These are phyloP conservation scores for Pseudachorutes palmiensis DNA, from an alignment of 1,140 invertebrate species.

Conservation along the genomic window DNA sequence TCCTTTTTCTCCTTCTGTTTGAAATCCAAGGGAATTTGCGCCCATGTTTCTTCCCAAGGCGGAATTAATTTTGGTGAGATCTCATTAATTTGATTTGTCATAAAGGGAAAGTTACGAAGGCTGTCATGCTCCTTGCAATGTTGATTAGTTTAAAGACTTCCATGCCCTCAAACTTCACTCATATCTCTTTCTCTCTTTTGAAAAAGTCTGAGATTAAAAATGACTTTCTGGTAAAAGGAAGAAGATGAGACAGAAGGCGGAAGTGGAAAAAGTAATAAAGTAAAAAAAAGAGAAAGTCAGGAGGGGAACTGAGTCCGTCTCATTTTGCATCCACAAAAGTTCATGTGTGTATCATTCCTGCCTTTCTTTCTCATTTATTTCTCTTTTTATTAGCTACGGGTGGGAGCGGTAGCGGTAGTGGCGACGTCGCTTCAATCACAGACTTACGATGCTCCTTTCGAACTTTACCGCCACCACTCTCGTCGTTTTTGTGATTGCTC, in stretches of 20 bases:
- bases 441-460: neutral
- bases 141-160: slow-evolving; percentile 1
- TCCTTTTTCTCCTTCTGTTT: neutral
- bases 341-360: too few relatives aligned
- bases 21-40: neutral
- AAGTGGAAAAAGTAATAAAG: neutral
- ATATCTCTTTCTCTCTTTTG: neutral
- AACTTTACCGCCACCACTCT: neutral
- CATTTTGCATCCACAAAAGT: too few relatives aligned
- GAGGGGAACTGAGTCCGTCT: neutral
- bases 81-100: slow-evolving; percentile 3
- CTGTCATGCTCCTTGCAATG: too few relatives aligned
- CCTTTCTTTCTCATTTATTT: slow-evolving; percentile 7
- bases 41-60: neutral
- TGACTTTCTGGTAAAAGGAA: neutral
- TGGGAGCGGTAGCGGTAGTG: neutral
- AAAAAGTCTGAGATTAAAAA: neutral
- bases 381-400: neutral
- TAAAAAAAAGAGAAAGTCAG: neutral
- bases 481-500: neutral
- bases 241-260: neutral
- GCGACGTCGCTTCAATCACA: neutral
- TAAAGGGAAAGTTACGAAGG: too few relatives aligned
- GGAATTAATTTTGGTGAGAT: neutral
- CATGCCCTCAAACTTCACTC: slow-evolving; percentile 7